Conservation (phyloP, 2,888 invertebrate species). For the Sarcophaga caerulescens region DNA sequence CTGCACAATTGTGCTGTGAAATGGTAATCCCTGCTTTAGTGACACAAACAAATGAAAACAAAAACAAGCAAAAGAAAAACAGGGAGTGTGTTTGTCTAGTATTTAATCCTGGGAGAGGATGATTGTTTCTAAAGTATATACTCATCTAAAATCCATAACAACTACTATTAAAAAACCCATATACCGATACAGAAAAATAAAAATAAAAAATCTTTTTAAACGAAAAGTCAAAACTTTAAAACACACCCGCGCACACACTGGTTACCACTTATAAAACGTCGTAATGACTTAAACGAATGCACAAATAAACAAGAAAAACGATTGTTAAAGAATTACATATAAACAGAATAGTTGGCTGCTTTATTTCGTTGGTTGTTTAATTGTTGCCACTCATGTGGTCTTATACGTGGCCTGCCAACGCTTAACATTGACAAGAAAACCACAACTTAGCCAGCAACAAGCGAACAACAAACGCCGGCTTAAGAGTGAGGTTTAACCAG, state of each 20-base stretch:
- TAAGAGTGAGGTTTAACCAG: background rate
- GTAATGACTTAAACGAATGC: background rate
- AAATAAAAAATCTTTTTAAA: background rate
- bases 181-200: slow-evolving; percentile 29
- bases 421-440: slow-evolving; percentile 48
- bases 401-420: slow-evolving; percentile 35
- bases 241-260: slow-evolving; percentile 60
- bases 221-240: background rate
- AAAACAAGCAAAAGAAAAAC: slow-evolving; percentile 1
- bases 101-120: slow-evolving; percentile 53
- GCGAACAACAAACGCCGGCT: slow-evolving; percentile 40
- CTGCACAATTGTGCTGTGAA: too few relatives aligned
- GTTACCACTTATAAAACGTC: slow-evolving; percentile 20
- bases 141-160: background rate
- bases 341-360: background rate
- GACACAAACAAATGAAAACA: slow-evolving; percentile 16
- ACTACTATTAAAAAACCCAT: background rate
- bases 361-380: slow-evolving; percentile 1
- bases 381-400: slow-evolving; percentile 51
- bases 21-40: too few relatives aligned
- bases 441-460: slow-evolving; percentile 31
- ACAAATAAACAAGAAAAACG: background rate
- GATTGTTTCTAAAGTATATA: slow-evolving; percentile 16
- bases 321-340: background rate
- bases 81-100: slow-evolving; percentile 59